Percentiles rank a stretch among this genome's conserved stretches.
Evolutionary conservation across 2,888 invertebrate genomes (phyloP).

Genomic region (Cinara cedri): DNA sequence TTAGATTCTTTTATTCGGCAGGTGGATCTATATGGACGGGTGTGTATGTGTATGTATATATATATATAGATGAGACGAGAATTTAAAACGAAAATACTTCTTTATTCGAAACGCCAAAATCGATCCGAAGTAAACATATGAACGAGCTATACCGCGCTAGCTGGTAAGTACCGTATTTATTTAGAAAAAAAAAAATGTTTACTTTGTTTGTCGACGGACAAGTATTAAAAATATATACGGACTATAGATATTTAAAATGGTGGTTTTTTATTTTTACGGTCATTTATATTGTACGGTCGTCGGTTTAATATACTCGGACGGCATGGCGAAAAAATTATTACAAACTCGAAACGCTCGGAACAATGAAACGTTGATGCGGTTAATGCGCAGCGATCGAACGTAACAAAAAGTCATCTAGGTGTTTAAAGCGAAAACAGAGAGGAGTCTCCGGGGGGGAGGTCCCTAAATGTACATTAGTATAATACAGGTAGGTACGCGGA

Average conservation of each 20-base stretch:
- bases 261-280: background rate
- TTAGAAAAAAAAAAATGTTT: too few relatives aligned
- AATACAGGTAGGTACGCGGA: too few relatives aligned
- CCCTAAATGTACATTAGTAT: slow-evolving; percentile 16
- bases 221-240: background rate
- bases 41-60: too few relatives aligned
- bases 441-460: background rate
- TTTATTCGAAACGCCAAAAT: too few relatives aligned
- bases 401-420: background rate
- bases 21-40: too few relatives aligned
- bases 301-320: background rate
- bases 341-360: background rate
- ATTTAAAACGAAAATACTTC: too few relatives aligned
- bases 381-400: background rate
- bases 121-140: background rate
- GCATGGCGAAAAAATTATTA: background rate
- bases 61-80: too few relatives aligned
- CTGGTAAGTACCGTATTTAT: too few relatives aligned
- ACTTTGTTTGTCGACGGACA: too few relatives aligned
- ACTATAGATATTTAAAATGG: background rate
- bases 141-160: too few relatives aligned
- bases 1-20: too few relatives aligned
- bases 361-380: background rate
- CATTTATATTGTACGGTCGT: background rate
- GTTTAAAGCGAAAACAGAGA: background rate